Base-by-base conservation (phyloP, 2,113 vertebrate species). In the Archocentrus centrarchus region DNA sequence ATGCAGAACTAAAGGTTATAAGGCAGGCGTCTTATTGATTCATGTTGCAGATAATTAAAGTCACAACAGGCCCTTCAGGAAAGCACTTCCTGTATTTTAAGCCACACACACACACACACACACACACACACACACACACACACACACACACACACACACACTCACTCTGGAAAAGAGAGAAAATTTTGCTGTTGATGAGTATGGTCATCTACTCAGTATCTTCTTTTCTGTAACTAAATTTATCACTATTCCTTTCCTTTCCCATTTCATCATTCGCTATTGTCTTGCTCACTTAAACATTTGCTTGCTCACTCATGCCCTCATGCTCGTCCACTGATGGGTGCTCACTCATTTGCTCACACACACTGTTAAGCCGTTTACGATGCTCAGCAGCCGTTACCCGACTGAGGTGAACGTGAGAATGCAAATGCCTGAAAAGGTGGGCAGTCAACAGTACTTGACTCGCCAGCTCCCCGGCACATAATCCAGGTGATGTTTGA, bases 41-140 rank as follows among this genome's bases (percentile, higher is more conserved):
- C 82, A 81, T 85, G 79, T 80, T 87, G 78, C 64, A 83, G 78
- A 87, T 85, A 88, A 89, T 91, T 82, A 84, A 88, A 90, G 66
- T 88, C 78, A 82, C 79, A 79, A 77, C 62, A 82, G 55, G 83
- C 47, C 64, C 57, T 55, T 83, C 63, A 78, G 57, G 50, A 80
- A 76, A 89, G 79, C 50, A 81, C 59, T 30, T 61, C n/a, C 50
- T 58, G 44, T 24, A 10, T 62, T 82, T 77, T 30, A 63, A 50
- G 53, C 35, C 70, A 73, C 10, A 32, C 18, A 27, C 22, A 37
- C 32, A 30, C 30, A 30, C 30, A 30, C 20, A 22, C 35, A 14
- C 39, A 62, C 32, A 8, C 37, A 57, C 60, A 41, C 14, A n/a
- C 22, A 37, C 32, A 44, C 70, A 73, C 10, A 77, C 20, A 22